Conservation (phyloP, 2,113 vertebrate species). For the Trichechus manatus region DNA sequence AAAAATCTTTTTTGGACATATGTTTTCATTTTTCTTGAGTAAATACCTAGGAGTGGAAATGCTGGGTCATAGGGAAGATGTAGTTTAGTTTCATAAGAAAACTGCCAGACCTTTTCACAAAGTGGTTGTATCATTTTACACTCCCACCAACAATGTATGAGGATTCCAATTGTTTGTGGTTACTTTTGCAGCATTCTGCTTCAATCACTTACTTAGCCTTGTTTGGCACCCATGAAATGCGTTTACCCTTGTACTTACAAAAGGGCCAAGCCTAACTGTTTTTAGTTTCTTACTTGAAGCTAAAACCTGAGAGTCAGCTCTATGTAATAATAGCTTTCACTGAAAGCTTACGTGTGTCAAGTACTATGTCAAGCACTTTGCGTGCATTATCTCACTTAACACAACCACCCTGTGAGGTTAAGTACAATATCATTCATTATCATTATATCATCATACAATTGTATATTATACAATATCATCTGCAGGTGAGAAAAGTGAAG, state of each 20-base stretch:
- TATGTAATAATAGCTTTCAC: slow-evolving; percentile 18
- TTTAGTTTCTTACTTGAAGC: slow-evolving; percentile 40
- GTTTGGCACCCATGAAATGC: neutral
- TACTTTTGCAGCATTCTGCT: slow-evolving; percentile 24
- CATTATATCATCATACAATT: neutral
- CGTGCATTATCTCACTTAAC: neutral
- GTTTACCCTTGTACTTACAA: slow-evolving; percentile 23
- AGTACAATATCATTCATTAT: neutral
- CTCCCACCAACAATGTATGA: neutral
- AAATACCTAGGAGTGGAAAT: slow-evolving; percentile 53
- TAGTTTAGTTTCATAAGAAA: slow-evolving; percentile 57
- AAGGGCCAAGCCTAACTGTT: neutral
- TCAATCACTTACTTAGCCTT: neutral
- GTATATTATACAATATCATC: neutral
- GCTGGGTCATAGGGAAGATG: neutral
- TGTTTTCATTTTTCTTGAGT: slow-evolving; percentile 46
- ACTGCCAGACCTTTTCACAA: neutral
- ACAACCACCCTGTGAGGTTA: neutral
- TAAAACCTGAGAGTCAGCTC: neutral
- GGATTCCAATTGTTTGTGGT: neutral
- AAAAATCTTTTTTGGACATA: slow-evolving; percentile 23
- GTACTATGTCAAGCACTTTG: slow-evolving; percentile 16
- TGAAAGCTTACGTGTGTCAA: slow-evolving; percentile 1
- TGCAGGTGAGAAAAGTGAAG: neutral
- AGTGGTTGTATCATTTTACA: neutral